phyloP scores from a whole-genome alignment of 2,888 invertebrate genomes.

The Leptogaster cylindrica region DNA sequence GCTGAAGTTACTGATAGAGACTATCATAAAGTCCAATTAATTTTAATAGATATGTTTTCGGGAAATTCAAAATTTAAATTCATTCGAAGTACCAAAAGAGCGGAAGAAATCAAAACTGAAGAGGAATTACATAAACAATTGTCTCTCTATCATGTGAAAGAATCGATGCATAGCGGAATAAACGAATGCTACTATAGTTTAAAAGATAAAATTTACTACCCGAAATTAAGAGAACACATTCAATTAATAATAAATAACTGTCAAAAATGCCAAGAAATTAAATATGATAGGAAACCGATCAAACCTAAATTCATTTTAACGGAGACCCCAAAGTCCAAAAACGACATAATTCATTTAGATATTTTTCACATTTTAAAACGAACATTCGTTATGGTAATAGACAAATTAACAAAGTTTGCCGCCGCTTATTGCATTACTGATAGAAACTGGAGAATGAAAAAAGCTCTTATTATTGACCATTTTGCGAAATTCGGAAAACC shows the following conservation, averaged over 20 bases:
- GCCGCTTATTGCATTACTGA: conserved; percentile 44
- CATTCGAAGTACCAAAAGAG: conserved; percentile 35
- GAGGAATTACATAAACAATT: conserved; percentile 45
- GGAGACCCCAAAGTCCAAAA: conserved; percentile 42
- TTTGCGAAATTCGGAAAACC: conserved; percentile 44
- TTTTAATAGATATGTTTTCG: conserved; percentile 43
- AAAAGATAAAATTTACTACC: conserved; percentile 40
- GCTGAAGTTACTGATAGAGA: conserved; percentile 43
- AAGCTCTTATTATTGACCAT: conserved; percentile 35
- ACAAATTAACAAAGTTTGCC: conserved; percentile 46
- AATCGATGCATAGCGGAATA: conserved; percentile 45
- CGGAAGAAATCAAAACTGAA: conserved; percentile 34
- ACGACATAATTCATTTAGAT: conserved; percentile 45
- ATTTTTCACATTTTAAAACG: conserved; percentile 41
- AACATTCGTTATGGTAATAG: conserved; percentile 43
- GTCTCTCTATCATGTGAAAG: conserved; percentile 39
- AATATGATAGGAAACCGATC: conserved; percentile 45
- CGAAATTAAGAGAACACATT: conserved; percentile 45
- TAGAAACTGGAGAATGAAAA: conserved; percentile 45
- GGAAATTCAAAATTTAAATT: conserved; percentile 36
- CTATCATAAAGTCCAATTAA: conserved; percentile 44
- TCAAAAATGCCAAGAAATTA: conserved; percentile 32
- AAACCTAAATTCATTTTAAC: conserved; percentile 40
- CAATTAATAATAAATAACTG: conserved; percentile 45
- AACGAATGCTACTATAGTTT: conserved; percentile 41